A percentile compares a stretch with the other conserved stretches of the same genome.
Evolutionary conservation across 1,140 invertebrate species (phyloP).

Genomic region (Coelopa frigida): DNA sequence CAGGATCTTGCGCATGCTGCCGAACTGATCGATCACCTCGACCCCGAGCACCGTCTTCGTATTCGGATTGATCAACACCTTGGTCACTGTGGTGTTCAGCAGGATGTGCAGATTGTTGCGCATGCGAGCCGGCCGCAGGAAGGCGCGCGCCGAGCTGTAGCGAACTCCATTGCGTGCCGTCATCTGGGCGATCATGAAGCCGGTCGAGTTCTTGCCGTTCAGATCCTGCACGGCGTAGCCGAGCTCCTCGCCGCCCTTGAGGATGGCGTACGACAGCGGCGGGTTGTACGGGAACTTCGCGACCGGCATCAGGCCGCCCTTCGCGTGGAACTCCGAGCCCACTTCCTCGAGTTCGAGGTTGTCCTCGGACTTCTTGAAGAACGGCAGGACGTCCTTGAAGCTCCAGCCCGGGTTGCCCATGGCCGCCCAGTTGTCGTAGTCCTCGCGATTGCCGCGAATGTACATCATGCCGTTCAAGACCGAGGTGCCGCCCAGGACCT

Average conservation of each 20-base stretch:
- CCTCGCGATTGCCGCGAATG: slow-evolving; percentile 80
- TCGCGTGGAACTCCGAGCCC: slow-evolving; percentile 68
- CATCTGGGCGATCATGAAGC: slow-evolving; percentile 78
- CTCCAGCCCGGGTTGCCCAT: slow-evolving; percentile 84
- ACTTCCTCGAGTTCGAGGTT: slow-evolving; percentile 67
- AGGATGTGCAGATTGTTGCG: slow-evolving; percentile 69
- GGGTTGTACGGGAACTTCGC: slow-evolving; percentile 81
- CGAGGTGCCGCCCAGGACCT: slow-evolving; percentile 85
- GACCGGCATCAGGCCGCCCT: slow-evolving; percentile 70
- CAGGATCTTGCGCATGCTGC: slow-evolving; percentile 55
- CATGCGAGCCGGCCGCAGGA: slow-evolving; percentile 66
- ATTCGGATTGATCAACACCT: slow-evolving; percentile 57
- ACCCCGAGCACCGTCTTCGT: slow-evolving; percentile 50
- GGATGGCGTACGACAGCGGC: slow-evolving; percentile 71
- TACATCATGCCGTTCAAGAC: slow-evolving; percentile 97
- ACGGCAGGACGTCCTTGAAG: slow-evolving; percentile 81
- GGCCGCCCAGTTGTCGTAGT: slow-evolving; percentile 85
- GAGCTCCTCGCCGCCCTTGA: slow-evolving; percentile 75
- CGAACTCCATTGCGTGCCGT: slow-evolving; percentile 82
- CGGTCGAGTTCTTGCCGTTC: slow-evolving; percentile 73
- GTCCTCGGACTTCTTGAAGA: slow-evolving; percentile 81
- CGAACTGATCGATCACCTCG: slow-evolving; percentile 50
- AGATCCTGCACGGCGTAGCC: slow-evolving; percentile 74
- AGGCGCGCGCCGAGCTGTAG: slow-evolving; percentile 72
- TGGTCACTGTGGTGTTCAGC: slow-evolving; percentile 66